Evolutionary conservation across 2,888 invertebrate genomes (phyloP), one percentile per base, ranked within the genome.

Genomic region (Masnerella sp.): DNA sequence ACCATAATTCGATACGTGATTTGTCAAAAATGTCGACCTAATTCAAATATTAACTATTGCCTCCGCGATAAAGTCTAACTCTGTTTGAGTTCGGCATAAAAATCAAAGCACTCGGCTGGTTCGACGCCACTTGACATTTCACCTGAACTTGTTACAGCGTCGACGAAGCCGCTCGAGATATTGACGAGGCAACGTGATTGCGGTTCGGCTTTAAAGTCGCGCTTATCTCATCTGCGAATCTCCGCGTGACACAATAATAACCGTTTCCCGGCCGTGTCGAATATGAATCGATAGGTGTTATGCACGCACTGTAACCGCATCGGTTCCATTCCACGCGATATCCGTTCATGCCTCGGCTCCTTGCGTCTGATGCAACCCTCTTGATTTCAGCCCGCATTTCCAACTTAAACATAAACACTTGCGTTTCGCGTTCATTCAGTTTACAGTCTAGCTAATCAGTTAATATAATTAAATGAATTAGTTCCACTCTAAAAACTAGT

Each of bases 71-170:
- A n/a, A n/a, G n/a, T n/a, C n/a, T n/a, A n/a, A n/a, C n/a, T n/a
- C n/a, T n/a, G n/a, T n/a, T n/a, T n/a, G n/a, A n/a, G n/a, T n/a
- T n/a, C n/a, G n/a, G n/a, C n/a, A 47, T 22, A 30, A 32, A 25
- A 47, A 59, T 47, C 36, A 43, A 58, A 45, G 22, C 9, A 11
- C 8, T 36, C 8, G 15, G 5, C 17, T 4, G 8, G 7, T 18
- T 52, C 52, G 34, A 43, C 52, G 28, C 11, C 14, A 52, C 64
- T 52, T 64, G 64, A 52, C 45, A 25, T 54, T 52, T 54, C 45
- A 45, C 45, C 54, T 47, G 12, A 54, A 65, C 54, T 65, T 56
- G 47, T 47, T 47, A 52, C 52, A 40, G n/a, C n/a, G n/a, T n/a
- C 49, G 51, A 17, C 20, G 28, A 64, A 38, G 14, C 45, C 38